Conservation (phyloP, 2,888 invertebrate genomes). For the Notodonta ziczac region DNA sequence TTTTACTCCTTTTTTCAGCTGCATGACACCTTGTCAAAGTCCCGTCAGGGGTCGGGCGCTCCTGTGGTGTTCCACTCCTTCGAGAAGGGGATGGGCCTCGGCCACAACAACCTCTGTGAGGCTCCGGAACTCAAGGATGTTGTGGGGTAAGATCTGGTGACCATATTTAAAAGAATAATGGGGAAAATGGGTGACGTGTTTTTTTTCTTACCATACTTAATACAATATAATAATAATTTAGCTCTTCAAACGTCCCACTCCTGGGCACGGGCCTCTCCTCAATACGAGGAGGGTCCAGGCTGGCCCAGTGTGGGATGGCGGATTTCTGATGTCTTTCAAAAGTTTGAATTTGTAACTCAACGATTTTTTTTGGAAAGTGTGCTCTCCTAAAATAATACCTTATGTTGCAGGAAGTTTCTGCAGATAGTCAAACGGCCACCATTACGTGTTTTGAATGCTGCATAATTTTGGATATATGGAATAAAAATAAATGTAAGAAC, state of each 20-base stretch:
- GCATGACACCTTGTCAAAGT: constrained; percentile 84
- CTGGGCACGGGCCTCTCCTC: too few species aligned
- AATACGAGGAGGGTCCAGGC: too few species aligned
- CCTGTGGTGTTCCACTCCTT: constrained; percentile 90
- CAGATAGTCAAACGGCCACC: neutral
- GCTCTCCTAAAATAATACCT: neutral
- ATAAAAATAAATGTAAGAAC: neutral
- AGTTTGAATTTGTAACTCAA: too few species aligned
- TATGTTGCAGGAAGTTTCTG: constrained; percentile 2
- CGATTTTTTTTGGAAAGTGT: too few species aligned
- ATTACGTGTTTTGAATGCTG: neutral
- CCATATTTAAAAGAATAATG: too few species aligned
- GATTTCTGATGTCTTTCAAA: too few species aligned
- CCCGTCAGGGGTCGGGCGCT: constrained; percentile 83
- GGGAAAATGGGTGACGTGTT: too few species aligned
- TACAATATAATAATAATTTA: too few species aligned
- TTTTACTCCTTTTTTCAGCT: constrained; percentile 70
- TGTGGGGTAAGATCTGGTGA: constrained; percentile 80
- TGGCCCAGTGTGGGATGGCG: too few species aligned
- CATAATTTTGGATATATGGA: neutral
- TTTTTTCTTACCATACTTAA: too few species aligned
- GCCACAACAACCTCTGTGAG: constrained; percentile 94
- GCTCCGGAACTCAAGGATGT: constrained; percentile 88
- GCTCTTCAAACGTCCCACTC: too few species aligned
- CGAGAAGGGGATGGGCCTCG: constrained; percentile 86